phyloP scores from a whole-genome alignment of 2,888 invertebrate species.

The Xanthia icteritia region DNA sequence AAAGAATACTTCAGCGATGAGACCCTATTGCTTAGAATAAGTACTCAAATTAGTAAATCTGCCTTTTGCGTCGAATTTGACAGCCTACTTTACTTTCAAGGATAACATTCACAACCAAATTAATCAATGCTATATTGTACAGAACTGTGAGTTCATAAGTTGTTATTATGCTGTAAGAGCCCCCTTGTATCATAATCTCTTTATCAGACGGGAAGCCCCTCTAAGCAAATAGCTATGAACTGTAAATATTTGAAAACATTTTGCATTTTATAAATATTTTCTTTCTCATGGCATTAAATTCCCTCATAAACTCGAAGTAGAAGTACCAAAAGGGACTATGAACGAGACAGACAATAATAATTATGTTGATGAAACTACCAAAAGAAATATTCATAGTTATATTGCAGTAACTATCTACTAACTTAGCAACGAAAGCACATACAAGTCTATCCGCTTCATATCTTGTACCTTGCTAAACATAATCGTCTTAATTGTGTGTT shows the following conservation, averaged over 20 bases:
- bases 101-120: neutral
- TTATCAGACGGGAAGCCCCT: conserved; percentile 41
- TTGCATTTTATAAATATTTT: conserved; percentile 27
- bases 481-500: neutral
- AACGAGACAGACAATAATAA: neutral
- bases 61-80: neutral
- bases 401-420: neutral
- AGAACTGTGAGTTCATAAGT: neutral
- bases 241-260: conserved; percentile 45
- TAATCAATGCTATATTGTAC: neutral
- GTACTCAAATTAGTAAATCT: neutral
- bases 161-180: neutral
- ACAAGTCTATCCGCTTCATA: neutral
- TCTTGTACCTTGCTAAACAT: neutral
- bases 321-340: neutral
- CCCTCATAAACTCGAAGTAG: too few relatives aligned
- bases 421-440: neutral
- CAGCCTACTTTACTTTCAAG: neutral
- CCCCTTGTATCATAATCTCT: conserved; percentile 31
- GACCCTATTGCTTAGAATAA: too few relatives aligned
- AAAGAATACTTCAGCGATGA: too few relatives aligned
- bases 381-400: neutral
- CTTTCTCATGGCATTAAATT: neutral
- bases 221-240: conserved; percentile 25
- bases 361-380: neutral